A percentile compares a stretch with the other conserved stretches of the same genome.
Conservation (phyloP, 92 coral and sea anemone genomes). For the Epizoanthus stellaris region DNA sequence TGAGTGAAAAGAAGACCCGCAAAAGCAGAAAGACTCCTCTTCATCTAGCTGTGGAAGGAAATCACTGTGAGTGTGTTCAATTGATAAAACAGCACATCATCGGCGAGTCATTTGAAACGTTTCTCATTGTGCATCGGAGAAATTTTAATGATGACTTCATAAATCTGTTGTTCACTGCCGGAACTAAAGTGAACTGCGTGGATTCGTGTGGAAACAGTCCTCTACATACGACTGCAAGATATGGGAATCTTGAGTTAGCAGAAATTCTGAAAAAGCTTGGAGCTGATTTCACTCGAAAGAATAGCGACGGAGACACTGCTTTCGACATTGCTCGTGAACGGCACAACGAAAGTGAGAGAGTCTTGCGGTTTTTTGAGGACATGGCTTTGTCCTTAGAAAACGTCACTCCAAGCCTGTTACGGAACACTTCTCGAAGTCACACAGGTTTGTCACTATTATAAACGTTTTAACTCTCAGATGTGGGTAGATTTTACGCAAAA, state of each 20-base stretch:
- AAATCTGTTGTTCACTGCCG: background rate
- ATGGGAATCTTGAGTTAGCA: background rate
- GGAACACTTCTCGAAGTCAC: too few relatives aligned
- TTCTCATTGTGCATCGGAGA: background rate
- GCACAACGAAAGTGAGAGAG: background rate
- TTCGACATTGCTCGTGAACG: background rate
- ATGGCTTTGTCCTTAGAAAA: background rate
- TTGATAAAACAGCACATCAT: background rate
- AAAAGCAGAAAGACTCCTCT: background rate
- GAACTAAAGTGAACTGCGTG: background rate
- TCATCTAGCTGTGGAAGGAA: background rate
- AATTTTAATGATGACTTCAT: background rate
- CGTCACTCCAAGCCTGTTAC: background rate
- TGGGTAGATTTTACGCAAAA: too few relatives aligned
- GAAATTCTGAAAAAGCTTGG: too few relatives aligned
- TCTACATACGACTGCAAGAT: background rate
- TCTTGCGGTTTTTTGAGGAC: background rate
- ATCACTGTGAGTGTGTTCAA: background rate
- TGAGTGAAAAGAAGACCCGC: background rate
- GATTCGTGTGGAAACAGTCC: background rate
- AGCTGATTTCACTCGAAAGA: background rate
- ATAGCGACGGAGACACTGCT: background rate
- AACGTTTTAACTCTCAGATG: too few relatives aligned
- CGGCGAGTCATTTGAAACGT: background rate
- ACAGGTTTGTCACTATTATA: too few relatives aligned